Evolutionary conservation across 2,797 vertebrate genomes (phyloP).

Genomic region (Anguilla pacifica): DNA sequence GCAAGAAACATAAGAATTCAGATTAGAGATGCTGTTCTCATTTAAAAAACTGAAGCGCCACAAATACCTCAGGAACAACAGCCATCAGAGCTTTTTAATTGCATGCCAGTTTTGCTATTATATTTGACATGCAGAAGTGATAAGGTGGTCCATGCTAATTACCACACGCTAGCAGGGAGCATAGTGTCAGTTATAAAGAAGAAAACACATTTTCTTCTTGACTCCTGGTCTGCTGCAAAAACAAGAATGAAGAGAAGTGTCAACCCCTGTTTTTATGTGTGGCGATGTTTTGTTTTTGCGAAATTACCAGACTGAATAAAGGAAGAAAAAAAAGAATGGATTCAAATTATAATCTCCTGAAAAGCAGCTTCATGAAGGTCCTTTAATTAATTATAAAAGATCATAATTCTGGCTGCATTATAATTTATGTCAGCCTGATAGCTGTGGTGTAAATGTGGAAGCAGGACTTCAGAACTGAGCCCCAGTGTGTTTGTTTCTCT

Average conservation of each 20-base stretch:
- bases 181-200: conserved; percentile 28
- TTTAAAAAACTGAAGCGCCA: not conserved
- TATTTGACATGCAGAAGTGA: conserved; percentile 24
- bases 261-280: not conserved
- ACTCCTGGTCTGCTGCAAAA: conserved; percentile 6
- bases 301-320: not conserved
- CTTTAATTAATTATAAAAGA: conserved; percentile 17
- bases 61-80: conserved; percentile 7
- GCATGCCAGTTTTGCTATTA: conserved; percentile 29
- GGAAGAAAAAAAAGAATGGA: not conserved
- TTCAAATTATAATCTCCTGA: not conserved
- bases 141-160: conserved; percentile 26
- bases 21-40: not conserved
- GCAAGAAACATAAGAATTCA: not conserved
- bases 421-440: conserved; percentile 42
- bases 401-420: not conserved
- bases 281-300: not conserved
- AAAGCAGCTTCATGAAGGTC: conserved; percentile 3
- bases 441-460: conserved; percentile 57
- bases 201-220: conserved; percentile 29
- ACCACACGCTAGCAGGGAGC: conserved; percentile 19
- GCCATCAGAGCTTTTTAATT: conserved; percentile 32
- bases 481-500: conserved; percentile 61
- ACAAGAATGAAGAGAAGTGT: conserved; percentile 6
- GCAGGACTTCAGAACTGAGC: conserved; percentile 52